Evolutionary conservation across 2,113 vertebrate species (phyloP).

Genomic region (Rhea pennata): DNA sequence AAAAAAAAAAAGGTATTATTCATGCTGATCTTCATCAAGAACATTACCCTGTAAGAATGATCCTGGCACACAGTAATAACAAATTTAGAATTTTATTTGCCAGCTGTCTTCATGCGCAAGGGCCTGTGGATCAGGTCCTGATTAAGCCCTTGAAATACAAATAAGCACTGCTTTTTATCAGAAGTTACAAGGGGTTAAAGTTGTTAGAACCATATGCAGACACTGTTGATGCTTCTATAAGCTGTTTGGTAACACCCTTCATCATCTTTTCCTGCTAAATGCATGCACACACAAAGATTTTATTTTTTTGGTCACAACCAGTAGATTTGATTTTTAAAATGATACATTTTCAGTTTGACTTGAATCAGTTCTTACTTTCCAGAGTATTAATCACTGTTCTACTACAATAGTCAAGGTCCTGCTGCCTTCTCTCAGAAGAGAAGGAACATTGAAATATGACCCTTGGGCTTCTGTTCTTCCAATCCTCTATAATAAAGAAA

Average conservation of each 20-base stretch:
- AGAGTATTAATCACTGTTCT: conserved; percentile 69
- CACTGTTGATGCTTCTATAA: not conserved
- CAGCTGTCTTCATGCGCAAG: not conserved
- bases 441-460: conserved; percentile 73
- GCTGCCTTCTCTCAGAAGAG: conserved; percentile 59
- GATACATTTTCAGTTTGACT: conserved; percentile 45
- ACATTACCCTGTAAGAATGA: not conserved
- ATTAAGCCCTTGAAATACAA: not conserved
- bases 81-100: not conserved
- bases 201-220: not conserved
- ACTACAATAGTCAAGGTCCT: conserved; percentile 74
- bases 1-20: not conserved
- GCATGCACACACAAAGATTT: not conserved
- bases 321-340: conserved; percentile 43
- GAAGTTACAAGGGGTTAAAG: not conserved
- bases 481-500: conserved; percentile 67
- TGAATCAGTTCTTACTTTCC: conserved; percentile 61
- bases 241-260: not conserved
- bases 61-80: not conserved
- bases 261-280: not conserved
- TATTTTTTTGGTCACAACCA: not conserved
- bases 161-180: not conserved
- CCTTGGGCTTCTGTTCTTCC: conserved; percentile 58
- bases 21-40: not conserved
- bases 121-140: not conserved